Evolutionary conservation across 2,888 invertebrate genomes (phyloP), one percentile per base, ranked within the genome.

Genomic region (Halocaridina rubra): DNA sequence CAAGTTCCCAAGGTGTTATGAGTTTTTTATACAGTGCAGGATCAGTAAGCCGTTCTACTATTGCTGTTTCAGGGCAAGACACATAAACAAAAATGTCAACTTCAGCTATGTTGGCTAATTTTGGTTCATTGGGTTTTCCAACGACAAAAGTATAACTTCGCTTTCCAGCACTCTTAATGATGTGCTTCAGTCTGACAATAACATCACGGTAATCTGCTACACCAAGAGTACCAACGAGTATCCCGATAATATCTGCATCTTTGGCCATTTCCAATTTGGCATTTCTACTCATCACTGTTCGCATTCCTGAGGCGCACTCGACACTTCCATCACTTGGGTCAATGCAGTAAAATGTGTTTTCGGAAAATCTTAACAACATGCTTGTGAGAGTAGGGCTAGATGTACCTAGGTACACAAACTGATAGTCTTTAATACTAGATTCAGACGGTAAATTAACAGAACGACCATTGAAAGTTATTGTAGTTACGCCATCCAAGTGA

Each of bases 71-170:
- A 1, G 97, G 94, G 90, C 99, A 99, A 0, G 97, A 95, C 77
- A 99, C 94, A 89, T 97, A 93, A 0, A 98, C 96, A 91, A 96
- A 99, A 64, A 96, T 94, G 90, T 99, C 98, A 88, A 99, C 95
- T 94, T 97, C 96, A 80, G 95, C 94, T 91, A 98, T 98, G 92
- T 99, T 99, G 0, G 98, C 97, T 86, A 99, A 92, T 91, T 99
- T 99, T 0, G 97, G 95, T 13, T 96, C 95, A 92, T 97, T 98
- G 2, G 98, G 95, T 91, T 98, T 97, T 4, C 98, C 99, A 79
- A 99, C 96, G 29, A 96, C 96, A 80, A 99, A 94, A 69, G 97
- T 94, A 90, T 98, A 98, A 88, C 95, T 94, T 90, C 96, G 97
- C 90, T 97, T 98, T 0, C 95, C 95, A 81, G 95, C 94, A 1